Conservation (phyloP, 2,113 vertebrate species). For the Gambusia affinis region DNA sequence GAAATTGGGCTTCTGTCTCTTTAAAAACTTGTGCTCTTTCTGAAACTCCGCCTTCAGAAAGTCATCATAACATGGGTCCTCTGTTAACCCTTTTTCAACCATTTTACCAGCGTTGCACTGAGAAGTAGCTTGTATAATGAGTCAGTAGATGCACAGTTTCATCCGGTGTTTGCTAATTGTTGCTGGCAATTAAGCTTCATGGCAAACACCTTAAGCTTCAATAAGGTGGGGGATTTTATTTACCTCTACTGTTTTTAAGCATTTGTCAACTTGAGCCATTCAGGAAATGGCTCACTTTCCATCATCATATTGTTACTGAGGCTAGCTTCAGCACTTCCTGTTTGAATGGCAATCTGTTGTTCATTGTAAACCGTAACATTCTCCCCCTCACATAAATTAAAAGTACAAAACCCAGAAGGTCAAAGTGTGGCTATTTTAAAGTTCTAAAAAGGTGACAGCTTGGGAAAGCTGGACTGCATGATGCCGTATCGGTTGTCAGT, state of each 20-base stretch:
- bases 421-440: neutral
- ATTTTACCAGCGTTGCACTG: no score
- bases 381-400: neutral
- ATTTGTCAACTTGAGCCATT: neutral
- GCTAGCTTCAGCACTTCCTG: neutral
- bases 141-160: no score
- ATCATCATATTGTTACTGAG: neutral
- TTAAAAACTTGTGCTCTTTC: no score
- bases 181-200: no score
- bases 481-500: conserved; percentile 27
- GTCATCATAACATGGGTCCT: no score
- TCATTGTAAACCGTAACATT: neutral
- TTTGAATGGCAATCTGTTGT: neutral
- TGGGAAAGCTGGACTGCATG: conserved; percentile 21
- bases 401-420: neutral
- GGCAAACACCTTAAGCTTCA: no score
- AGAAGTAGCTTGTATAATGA: no score
- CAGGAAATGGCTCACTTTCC: neutral
- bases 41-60: no score
- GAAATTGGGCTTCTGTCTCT: no score
- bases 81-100: no score
- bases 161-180: no score
- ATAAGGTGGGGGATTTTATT: no score
- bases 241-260: neutral
- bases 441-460: neutral